Evolutionary conservation across 1,140 invertebrate genomes (phyloP).

Genomic region (Aporrectodea caliginosa): DNA sequence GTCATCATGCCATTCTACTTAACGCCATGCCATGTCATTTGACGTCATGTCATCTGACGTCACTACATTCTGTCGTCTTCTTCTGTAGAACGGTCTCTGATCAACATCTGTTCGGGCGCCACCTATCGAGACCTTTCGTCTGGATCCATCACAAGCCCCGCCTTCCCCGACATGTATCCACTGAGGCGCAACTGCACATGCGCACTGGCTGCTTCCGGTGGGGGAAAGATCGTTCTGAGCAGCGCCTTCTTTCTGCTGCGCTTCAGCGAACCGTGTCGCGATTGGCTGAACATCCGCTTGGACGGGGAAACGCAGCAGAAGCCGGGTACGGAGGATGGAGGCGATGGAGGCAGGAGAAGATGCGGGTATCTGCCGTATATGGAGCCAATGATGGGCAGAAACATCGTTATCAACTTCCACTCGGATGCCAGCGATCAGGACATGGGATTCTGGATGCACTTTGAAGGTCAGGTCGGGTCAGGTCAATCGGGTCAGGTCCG

Average conservation of each 20-base stretch:
- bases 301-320: too few relatives aligned
- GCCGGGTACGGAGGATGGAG: not conserved
- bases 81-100: slow-evolving; percentile 1
- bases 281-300: slow-evolving; percentile 12
- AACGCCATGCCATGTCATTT: not conserved
- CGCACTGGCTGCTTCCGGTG: not conserved
- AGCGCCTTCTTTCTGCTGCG: slow-evolving; percentile 23
- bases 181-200: slow-evolving; percentile 21
- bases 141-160: slow-evolving; percentile 12
- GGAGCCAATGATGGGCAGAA: not conserved
- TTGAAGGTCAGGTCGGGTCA: slow-evolving; percentile 17
- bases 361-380: slow-evolving; percentile 18
- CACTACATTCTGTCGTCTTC: not conserved
- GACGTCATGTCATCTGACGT: not conserved
- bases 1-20: not conserved
- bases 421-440: slow-evolving; percentile 17
- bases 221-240: not conserved
- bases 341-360: not conserved
- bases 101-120: slow-evolving; percentile 8
- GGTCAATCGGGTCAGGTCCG: too few relatives aligned
- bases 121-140: not conserved
- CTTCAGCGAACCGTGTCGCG: slow-evolving; percentile 17
- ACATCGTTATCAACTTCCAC: slow-evolving; percentile 7
- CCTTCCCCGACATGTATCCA: slow-evolving; percentile 26
- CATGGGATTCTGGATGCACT: slow-evolving; percentile 26